phyloP scores from a whole-genome alignment of 2,888 invertebrate species.

The Dermolepida albohirtum region DNA sequence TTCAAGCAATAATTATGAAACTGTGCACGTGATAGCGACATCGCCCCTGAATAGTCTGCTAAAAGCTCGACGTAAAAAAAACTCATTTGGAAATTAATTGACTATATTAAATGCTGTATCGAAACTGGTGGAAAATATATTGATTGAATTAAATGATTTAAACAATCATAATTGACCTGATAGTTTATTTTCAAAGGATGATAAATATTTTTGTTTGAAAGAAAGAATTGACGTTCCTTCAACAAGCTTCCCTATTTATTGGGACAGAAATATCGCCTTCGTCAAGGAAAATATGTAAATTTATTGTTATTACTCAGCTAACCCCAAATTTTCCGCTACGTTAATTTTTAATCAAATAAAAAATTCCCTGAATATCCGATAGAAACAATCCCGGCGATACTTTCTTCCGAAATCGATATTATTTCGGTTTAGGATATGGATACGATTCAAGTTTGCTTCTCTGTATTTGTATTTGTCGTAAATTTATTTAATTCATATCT shows the following conservation, averaged over 20 bases:
- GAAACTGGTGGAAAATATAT: too few relatives aligned
- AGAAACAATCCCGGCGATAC: conserved; percentile 25
- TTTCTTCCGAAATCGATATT: conserved; percentile 21
- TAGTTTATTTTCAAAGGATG: too few relatives aligned
- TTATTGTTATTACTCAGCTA: conserved; percentile 39
- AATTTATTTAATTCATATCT: too few relatives aligned
- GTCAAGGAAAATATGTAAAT: conserved; percentile 40
- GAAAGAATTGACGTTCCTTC: conserved; percentile 15
- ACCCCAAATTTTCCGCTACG: conserved; percentile 40
- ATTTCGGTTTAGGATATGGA: neutral
- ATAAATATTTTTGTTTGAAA: too few relatives aligned
- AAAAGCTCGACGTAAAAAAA: too few relatives aligned
- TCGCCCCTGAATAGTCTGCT: too few relatives aligned
- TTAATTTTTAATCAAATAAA: conserved; percentile 42
- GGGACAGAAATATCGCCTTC: conserved; percentile 20
- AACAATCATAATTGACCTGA: too few relatives aligned
- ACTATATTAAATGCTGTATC: too few relatives aligned
- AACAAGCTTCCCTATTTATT: conserved; percentile 22
- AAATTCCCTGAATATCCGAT: conserved; percentile 25
- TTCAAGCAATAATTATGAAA: too few relatives aligned
- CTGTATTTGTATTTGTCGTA: neutral
- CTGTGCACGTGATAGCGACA: too few relatives aligned
- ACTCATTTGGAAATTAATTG: too few relatives aligned
- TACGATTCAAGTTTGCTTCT: conserved; percentile 4
- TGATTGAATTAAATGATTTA: too few relatives aligned